Base-by-base conservation (phyloP, 1,140 invertebrate genomes). In the Tetramorium alpestre region DNA sequence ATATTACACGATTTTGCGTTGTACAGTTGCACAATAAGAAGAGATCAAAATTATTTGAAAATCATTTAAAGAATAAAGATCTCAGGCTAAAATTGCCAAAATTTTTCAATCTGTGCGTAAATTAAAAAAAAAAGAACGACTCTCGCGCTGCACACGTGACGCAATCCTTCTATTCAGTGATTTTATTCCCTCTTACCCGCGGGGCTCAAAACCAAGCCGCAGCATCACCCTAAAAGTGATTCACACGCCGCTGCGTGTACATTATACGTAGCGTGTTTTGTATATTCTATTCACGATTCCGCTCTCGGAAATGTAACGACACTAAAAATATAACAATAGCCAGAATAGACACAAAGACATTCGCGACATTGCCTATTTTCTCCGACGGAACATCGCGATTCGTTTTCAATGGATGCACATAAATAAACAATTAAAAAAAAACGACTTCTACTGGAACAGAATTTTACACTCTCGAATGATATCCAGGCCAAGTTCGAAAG, bases 221-320 rank as follows among this genome's bases (percentile, higher is more conserved):
- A 89, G 41, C 85, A 89, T 89, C 87, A 86, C 69, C 76, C 90
- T 54, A 65, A 88, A 87, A 78, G 87, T 91, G 90, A 91, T 88
- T 91, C 87, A 88, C 65, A 44, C 77, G 76, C 69, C 62, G 60
- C 60, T 3, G 75, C 65, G 73, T 54, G 65, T 51, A 16, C 56
- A 70, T 51, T 47, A 78, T 44, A 16, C 56, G 38, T 54, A 47
- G 49, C 49, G 22, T 73, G 38, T 18, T n/a, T 65, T 22, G 69
- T 18, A 16, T 47, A 28, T 88, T 47, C 41, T 86, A 75, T 75
- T 62, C 38, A 41, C n/a, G 64, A 67, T 69, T 69, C 41, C 58
- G 58, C 75, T 85, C 28, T n/a, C 51, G 44, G 5, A 33, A 78
- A 69, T 16, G 51, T 18, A 51, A 44, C 44, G 8, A 80, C 28